Evolutionary conservation across 2,797 vertebrate genomes (phyloP), one percentile per base, ranked within the genome.

Genomic region (Arremon brunneinucha): DNA sequence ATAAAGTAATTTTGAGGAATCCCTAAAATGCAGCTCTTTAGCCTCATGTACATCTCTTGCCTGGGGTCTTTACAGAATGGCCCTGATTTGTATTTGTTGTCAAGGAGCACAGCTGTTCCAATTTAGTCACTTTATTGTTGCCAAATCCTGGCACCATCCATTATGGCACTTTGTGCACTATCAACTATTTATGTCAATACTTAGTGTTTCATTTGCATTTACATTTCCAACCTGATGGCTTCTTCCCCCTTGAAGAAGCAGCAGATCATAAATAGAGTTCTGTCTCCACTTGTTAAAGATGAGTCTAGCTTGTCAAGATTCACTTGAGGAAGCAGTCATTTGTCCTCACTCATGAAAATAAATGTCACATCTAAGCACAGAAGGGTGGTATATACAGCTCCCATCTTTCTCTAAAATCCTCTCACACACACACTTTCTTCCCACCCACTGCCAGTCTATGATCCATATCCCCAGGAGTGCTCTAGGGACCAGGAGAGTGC

Each of bases 261-360:
- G 81, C 74, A 89, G 88, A 94, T 96, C 94, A 94, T 95, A 97
- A 97, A 96, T 93, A 97, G 95, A 95, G 90, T 78, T 87, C 95
- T 93, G 90, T 96, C 94, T 94, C 83, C 86, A 96, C 95, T 95
- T 80, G 90, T 94, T 94, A 97, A 81, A 80, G 89, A 96, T 94
- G 94, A 95, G 93, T 94, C 86, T 96, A 91, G 93, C 94, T 90
- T 97, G 93, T 95, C 93, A 96, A 95, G 96, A 96, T 90, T 96
- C 94, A 93, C 93, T 96, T 85, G 69, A 95, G 93, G 94, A 96
- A 96, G 86, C 90, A 94, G 83, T 94, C 94, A 96, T 96, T 96
- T 91, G 91, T 96, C 90, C 93, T 96, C 94, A 90, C 78, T 96
- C 95, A 93, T 90, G 95, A 94, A 96, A 96, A 96, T 94, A 94